A percentile compares a stretch with the other conserved stretches of the same genome.
These are phyloP conservation scores for Poecilia gillii DNA, from an alignment of 2,797 vertebrate genomes.

Conservation along the genomic window DNA sequence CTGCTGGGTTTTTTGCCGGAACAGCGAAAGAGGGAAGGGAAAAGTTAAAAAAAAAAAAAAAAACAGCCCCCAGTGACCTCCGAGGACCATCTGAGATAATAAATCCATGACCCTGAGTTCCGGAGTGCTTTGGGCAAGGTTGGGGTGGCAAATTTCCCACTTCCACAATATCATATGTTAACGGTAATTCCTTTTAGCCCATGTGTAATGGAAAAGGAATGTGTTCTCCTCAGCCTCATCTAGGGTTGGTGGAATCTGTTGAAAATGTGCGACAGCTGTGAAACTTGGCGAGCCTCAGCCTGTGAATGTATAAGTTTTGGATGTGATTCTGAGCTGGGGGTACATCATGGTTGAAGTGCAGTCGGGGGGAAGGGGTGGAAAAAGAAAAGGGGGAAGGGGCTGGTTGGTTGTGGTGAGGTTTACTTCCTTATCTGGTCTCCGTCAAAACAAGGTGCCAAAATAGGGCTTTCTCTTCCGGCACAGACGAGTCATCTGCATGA, in stretches of 20 bases:
- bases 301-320: slow-evolving; percentile 89
- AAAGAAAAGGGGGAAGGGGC: neutral
- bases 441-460: slow-evolving; percentile 13
- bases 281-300: slow-evolving; percentile 85
- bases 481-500: neutral
- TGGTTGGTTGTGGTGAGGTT: slow-evolving; percentile 64
- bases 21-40: slow-evolving; percentile 50
- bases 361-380: slow-evolving; percentile 18
- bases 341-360: slow-evolving; percentile 68
- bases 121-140: slow-evolving; percentile 93
- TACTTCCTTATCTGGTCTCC: slow-evolving; percentile 18
- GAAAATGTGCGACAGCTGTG: slow-evolving; percentile 98
- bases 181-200: slow-evolving; percentile 94
- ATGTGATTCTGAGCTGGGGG: slow-evolving; percentile 80
- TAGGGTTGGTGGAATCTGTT: slow-evolving; percentile 94
- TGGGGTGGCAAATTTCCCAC: slow-evolving; percentile 92
- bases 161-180: slow-evolving; percentile 98
- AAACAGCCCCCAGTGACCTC: slow-evolving; percentile 80
- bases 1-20: slow-evolving; percentile 72
- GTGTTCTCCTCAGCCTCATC: slow-evolving; percentile 88
- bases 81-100: slow-evolving; percentile 88
- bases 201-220: slow-evolving; percentile 97
- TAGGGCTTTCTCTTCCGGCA: slow-evolving; percentile 4
- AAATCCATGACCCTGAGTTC: slow-evolving; percentile 90
- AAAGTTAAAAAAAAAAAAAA: slow-evolving; percentile 8